Percentiles rank a stretch among this genome's conserved stretches.
Evolutionary conservation across 2,888 invertebrate genomes (phyloP).

Genomic region (Bellardia pandia): DNA sequence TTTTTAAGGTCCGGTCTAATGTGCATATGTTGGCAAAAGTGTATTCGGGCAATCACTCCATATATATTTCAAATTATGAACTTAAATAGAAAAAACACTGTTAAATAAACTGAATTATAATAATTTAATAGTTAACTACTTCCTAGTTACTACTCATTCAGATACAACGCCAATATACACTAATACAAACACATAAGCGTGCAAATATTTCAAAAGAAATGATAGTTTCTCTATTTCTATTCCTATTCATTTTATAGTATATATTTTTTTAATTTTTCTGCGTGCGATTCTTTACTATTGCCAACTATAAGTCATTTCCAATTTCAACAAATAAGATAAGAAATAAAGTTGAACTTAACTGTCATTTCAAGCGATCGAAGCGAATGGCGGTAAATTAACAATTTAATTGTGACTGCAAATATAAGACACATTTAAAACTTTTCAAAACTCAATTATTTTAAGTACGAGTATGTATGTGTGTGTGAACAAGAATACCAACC

Average conservation of each 20-base stretch:
- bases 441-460: not conserved
- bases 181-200: too few species aligned
- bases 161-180: too few species aligned
- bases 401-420: not conserved
- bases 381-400: constrained; percentile 8
- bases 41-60: too few species aligned
- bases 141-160: too few species aligned
- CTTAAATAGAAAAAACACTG: not conserved
- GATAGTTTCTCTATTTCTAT: too few species aligned
- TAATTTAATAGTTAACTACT: not conserved
- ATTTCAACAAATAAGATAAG: not conserved
- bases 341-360: not conserved
- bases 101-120: not conserved
- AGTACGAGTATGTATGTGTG: too few species aligned
- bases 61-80: not conserved
- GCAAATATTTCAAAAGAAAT: too few species aligned
- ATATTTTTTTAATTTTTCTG: not conserved
- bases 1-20: too few species aligned
- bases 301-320: not conserved
- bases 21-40: too few species aligned
- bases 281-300: not conserved
- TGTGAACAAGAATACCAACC: too few species aligned
- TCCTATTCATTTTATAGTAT: too few species aligned
- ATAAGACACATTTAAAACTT: not conserved
- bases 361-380: not conserved